phyloP scores from a whole-genome alignment of 2,797 vertebrate genomes.

The Silurus lanzhouensis region DNA sequence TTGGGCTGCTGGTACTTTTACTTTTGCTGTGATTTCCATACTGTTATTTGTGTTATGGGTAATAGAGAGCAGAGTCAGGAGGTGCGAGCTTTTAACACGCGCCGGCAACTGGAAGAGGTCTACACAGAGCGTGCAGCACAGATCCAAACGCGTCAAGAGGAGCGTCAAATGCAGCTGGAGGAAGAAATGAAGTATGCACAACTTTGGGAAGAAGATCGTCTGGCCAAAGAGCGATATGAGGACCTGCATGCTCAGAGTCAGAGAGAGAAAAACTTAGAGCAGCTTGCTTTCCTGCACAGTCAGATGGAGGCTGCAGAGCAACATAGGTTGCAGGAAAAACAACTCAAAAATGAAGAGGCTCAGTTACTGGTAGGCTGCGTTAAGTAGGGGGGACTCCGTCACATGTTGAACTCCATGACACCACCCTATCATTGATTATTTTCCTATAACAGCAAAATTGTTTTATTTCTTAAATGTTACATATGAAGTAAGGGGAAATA shows the following conservation, averaged over 20 bases:
- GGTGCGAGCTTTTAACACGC: constrained; percentile 62
- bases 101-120: constrained; percentile 65
- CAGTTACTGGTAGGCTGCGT: constrained; percentile 71
- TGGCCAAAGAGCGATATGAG: constrained; percentile 76
- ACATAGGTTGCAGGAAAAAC: constrained; percentile 59
- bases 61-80: constrained; percentile 77
- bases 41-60: background rate
- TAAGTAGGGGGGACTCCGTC: background rate
- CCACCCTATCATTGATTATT: background rate
- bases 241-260: constrained; percentile 45
- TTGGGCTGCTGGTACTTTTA: background rate
- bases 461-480: background rate
- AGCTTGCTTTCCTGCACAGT: constrained; percentile 57
- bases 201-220: constrained; percentile 80
- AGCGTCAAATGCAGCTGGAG: constrained; percentile 60
- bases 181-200: constrained; percentile 76
- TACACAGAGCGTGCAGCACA: constrained; percentile 75
- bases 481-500: background rate
- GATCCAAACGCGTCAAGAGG: constrained; percentile 68
- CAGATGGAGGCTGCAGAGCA: constrained; percentile 71
- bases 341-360: constrained; percentile 79
- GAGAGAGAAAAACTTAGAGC: constrained; percentile 55
- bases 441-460: background rate
- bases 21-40: background rate
- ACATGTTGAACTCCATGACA: background rate